Percentiles rank a stretch among this genome's conserved stretches.
Evolutionary conservation across 2,888 invertebrate genomes (phyloP).

Genomic region (Cacoxenus indagator): DNA sequence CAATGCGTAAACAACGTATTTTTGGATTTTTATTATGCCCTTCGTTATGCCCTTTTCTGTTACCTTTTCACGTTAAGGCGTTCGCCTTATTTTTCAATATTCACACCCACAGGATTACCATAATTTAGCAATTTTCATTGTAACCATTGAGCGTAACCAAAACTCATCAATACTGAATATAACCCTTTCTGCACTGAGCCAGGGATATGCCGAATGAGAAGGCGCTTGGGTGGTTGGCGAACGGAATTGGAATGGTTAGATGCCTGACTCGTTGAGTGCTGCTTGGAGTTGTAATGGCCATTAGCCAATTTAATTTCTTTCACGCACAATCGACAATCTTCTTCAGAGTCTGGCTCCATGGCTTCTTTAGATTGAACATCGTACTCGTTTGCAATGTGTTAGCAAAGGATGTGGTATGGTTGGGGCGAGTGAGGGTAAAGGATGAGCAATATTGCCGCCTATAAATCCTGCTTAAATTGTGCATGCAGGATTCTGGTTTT

Average conservation of each 20-base stretch:
- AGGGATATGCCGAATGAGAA: too few species aligned
- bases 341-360: slow-evolving; percentile 34
- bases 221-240: background rate
- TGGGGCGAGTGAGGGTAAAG: background rate
- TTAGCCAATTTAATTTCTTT: slow-evolving; percentile 61
- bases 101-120: slow-evolving; percentile 49
- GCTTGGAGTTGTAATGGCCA: slow-evolving; percentile 48
- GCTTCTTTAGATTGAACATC: background rate
- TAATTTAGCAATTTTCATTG: slow-evolving; percentile 58
- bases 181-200: slow-evolving; percentile 46
- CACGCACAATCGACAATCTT: slow-evolving; percentile 56
- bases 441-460: slow-evolving; percentile 55
- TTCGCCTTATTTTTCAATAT: slow-evolving; percentile 49
- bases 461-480: slow-evolving; percentile 63
- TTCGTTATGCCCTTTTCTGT: background rate
- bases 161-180: slow-evolving; percentile 26
- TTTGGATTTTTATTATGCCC: background rate
- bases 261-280: background rate
- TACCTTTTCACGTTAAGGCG: slow-evolving; percentile 6
- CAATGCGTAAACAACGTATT: background rate
- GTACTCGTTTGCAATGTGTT: background rate
- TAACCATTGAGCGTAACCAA: slow-evolving; percentile 37
- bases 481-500: slow-evolving; percentile 58
- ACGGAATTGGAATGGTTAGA: too few species aligned
- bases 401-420: background rate